These are phyloP conservation scores for Bradypodion pumilum DNA, from an alignment of 2,797 vertebrate genomes.

Conservation along the genomic window DNA sequence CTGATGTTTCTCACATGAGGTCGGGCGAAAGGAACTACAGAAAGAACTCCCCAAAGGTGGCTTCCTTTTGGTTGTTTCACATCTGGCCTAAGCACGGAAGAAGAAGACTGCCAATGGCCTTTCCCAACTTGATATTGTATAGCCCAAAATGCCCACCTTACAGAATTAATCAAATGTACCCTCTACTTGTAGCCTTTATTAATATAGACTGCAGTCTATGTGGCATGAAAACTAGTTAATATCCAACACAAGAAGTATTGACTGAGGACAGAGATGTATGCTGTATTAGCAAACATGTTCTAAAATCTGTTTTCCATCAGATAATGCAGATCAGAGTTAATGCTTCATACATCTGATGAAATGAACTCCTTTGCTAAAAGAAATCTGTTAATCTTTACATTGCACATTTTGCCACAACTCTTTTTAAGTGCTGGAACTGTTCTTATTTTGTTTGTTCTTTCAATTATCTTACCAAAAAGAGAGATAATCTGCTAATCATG, in stretches of 20 bases:
- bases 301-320: neutral
- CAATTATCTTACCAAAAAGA: neutral
- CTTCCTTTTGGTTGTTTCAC: too few relatives aligned
- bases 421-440: neutral
- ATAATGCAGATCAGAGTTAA: neutral
- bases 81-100: too few relatives aligned
- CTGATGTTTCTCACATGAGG: too few relatives aligned
- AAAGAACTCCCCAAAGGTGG: too few relatives aligned
- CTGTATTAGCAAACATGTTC: neutral
- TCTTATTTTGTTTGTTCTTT: neutral
- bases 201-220: neutral
- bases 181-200: neutral
- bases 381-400: too few relatives aligned
- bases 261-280: neutral
- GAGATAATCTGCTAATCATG: neutral
- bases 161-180: neutral
- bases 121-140: neutral
- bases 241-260: neutral
- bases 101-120: neutral
- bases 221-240: neutral
- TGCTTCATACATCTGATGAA: neutral
- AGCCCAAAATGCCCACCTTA: neutral
- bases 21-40: too few relatives aligned
- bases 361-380: neutral
- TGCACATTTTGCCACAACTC: neutral